Evolutionary conservation across 2,113 vertebrate species (phyloP).

Genomic region (Acanthochromis polyacanthus): DNA sequence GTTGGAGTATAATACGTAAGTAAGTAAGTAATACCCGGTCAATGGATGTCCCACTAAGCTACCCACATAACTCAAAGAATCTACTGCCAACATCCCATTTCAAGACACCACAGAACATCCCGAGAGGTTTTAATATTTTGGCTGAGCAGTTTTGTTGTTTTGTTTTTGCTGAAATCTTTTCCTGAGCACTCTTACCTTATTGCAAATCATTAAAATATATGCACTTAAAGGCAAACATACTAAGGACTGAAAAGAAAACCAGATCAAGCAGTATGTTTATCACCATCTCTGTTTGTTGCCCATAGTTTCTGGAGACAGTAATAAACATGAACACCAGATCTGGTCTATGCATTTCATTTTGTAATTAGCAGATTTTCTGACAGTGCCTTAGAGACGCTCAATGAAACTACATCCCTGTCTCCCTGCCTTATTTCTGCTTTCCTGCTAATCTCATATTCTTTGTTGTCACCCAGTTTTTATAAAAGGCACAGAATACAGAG

Average conservation of each 20-base stretch:
- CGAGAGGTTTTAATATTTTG: too few species aligned
- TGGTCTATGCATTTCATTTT: background rate
- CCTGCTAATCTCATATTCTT: conserved; percentile 1
- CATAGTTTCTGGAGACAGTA: background rate
- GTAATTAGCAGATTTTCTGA: conserved; percentile 13
- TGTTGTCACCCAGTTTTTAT: conserved; percentile 7
- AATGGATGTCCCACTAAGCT: too few species aligned
- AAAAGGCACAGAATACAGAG: conserved; percentile 12
- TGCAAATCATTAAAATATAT: background rate
- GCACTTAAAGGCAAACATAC: background rate
- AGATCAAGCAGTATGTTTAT: background rate
- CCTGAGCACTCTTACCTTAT: too few species aligned
- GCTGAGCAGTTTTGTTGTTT: background rate
- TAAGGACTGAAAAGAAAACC: background rate
- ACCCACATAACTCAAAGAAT: too few species aligned
- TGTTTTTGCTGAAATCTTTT: background rate
- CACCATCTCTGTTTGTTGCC: conserved; percentile 1
- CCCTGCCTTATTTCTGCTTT: conserved; percentile 1
- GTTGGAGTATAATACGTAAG: too few species aligned
- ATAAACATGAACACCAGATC: conserved; percentile 18
- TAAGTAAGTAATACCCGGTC: too few species aligned
- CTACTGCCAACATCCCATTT: too few species aligned
- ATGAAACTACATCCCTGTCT: background rate
- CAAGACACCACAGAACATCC: too few species aligned
- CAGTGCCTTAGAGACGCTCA: conserved; percentile 6